Evolutionary conservation across 2,113 vertebrate species (phyloP).

Genomic region (Natator depressus): DNA sequence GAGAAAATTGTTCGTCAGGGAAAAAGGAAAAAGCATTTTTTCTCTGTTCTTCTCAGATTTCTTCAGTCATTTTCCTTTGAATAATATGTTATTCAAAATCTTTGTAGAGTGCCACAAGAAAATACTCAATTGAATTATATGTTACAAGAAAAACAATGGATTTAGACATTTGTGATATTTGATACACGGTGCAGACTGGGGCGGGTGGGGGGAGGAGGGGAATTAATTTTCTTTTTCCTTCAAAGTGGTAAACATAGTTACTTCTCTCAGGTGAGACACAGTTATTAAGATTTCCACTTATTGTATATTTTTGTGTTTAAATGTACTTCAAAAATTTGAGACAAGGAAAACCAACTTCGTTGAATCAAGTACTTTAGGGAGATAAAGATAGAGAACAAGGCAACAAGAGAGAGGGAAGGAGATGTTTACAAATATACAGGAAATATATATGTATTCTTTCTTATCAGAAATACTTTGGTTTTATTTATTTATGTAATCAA

Average conservation of each 20-base stretch:
- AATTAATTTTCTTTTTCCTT: background rate
- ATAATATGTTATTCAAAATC: background rate
- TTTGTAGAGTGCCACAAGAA: background rate
- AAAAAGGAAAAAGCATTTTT: background rate
- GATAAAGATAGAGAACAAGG: slow-evolving; percentile 37
- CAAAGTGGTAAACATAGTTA: background rate
- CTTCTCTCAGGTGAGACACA: background rate
- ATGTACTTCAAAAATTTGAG: background rate
- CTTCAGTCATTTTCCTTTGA: background rate
- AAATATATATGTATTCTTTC: slow-evolving; percentile 20
- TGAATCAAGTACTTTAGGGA: slow-evolving; percentile 10
- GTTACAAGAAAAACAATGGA: background rate
- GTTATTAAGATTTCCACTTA: background rate
- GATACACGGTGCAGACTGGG: background rate
- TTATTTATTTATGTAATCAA: slow-evolving; percentile 59
- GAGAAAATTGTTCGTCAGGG: background rate
- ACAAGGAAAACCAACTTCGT: slow-evolving; percentile 43
- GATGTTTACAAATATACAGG: slow-evolving; percentile 50
- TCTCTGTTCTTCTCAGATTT: background rate
- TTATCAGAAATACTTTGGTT: slow-evolving; percentile 55
- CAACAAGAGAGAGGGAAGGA: background rate
- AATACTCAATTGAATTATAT: background rate
- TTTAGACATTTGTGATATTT: background rate
- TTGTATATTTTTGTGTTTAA: background rate
- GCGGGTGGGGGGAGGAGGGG: background rate